Conservation (phyloP, 2,888 invertebrate genomes). For the Idaea dimidiata region DNA sequence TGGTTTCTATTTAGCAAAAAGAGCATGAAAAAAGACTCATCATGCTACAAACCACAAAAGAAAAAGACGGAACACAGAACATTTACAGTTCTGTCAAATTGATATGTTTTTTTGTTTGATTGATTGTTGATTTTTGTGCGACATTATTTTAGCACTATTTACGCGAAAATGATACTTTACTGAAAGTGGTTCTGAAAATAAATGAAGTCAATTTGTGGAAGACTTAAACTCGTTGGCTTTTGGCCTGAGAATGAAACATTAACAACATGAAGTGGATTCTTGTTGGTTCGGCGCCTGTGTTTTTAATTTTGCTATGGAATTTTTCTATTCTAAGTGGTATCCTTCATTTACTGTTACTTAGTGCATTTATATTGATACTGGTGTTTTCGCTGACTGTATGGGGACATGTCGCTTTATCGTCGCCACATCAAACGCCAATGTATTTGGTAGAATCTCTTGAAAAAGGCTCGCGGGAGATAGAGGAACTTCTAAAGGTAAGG, state of each 20-base stretch:
- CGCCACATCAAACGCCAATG: conserved; percentile 82
- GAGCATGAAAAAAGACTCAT: neutral
- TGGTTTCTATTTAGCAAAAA: neutral
- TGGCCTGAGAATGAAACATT: neutral
- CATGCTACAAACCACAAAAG: neutral
- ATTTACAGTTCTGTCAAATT: neutral
- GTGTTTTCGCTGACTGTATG: conserved; percentile 73
- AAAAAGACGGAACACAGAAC: neutral
- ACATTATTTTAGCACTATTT: neutral
- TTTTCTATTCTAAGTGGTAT: conserved; percentile 57
- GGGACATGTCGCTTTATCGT: conserved; percentile 84
- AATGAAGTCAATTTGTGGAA: neutral
- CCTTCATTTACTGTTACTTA: conserved; percentile 51
- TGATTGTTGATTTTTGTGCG: neutral
- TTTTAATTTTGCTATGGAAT: conserved; percentile 55
- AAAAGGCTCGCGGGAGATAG: conserved; percentile 82
- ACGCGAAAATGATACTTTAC: neutral
- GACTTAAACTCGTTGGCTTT: neutral
- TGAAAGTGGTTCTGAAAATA: neutral
- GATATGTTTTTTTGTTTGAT: neutral
- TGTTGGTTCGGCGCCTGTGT: conserved; percentile 46
- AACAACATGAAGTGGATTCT: conserved; percentile 56
- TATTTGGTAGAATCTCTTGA: conserved; percentile 81
- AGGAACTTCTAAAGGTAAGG: conserved; percentile 82
- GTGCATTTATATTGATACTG: conserved; percentile 46